Percentiles rank a stretch among this genome's conserved stretches.
Conservation (phyloP, 2,797 vertebrate species). For the Crocidura indochinensis region DNA sequence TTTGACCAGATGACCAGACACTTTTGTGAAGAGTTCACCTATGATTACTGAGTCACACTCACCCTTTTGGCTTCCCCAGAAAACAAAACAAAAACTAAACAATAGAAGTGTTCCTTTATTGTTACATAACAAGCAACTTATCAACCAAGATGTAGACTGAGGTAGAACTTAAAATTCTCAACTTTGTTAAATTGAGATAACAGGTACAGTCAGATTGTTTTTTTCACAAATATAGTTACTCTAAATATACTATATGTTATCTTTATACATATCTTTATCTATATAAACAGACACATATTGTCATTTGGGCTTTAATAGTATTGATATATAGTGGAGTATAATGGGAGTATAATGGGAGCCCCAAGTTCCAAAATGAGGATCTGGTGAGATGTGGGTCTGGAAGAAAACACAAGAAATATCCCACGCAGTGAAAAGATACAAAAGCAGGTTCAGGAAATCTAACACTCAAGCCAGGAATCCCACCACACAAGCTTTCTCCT, state of each 20-base stretch:
- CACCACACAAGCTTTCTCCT: too few species aligned
- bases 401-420: too few species aligned
- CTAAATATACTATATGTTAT: background rate
- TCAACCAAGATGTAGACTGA: conserved; percentile 48
- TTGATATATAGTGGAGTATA: background rate
- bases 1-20: conserved; percentile 36
- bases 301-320: background rate
- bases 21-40: conserved; percentile 60
- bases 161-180: background rate
- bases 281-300: background rate
- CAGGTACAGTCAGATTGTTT: conserved; percentile 7
- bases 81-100: conserved; percentile 5
- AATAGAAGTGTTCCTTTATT: background rate
- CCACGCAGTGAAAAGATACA: too few species aligned
- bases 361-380: too few species aligned
- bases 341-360: too few species aligned
- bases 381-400: too few species aligned
- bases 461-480: too few species aligned
- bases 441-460: too few species aligned
- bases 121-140: background rate
- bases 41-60: conserved; percentile 61
- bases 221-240: background rate
- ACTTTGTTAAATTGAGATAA: background rate
- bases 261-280: background rate
- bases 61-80: background rate